phyloP scores from a whole-genome alignment of 2,113 vertebrate genomes.

The Perca schrenkii region DNA sequence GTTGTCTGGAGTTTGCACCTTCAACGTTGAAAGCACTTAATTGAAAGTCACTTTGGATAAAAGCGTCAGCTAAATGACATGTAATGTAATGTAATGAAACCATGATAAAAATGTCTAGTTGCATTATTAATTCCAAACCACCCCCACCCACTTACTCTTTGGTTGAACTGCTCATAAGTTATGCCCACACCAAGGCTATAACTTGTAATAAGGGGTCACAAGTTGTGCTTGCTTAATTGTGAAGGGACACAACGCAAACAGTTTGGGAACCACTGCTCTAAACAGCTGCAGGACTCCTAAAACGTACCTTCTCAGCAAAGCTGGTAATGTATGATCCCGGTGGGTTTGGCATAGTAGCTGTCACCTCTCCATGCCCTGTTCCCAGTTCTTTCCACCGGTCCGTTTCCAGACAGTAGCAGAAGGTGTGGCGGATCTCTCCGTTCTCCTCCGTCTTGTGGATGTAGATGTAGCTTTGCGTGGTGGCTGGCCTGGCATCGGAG shows the following conservation, averaged over 20 bases:
- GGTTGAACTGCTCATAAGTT: neutral
- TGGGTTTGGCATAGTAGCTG: conserved; percentile 84
- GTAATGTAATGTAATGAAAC: too few relatives aligned
- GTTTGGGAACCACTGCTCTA: neutral
- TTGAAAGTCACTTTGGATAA: too few relatives aligned
- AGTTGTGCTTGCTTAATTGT: neutral
- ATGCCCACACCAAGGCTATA: neutral
- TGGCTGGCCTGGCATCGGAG: conserved; percentile 91
- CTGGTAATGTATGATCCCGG: conserved; percentile 92
- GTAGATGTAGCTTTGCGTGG: conserved; percentile 95
- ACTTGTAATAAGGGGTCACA: neutral
- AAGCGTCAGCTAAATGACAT: too few relatives aligned
- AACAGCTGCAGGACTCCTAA: neutral
- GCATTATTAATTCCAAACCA: too few relatives aligned
- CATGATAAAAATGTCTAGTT: too few relatives aligned
- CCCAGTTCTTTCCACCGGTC: conserved; percentile 92
- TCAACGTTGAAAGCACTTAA: too few relatives aligned
- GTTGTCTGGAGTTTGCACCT: too few relatives aligned
- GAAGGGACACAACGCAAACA: neutral
- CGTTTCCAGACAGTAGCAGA: conserved; percentile 93
- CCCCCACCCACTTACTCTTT: neutral
- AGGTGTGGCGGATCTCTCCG: conserved; percentile 87
- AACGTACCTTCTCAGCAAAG: conserved; percentile 90
- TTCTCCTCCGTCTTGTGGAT: conserved; percentile 96
- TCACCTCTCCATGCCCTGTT: conserved; percentile 66